Evolutionary conservation across 1,140 invertebrate species (phyloP).

Genomic region (Tetraneura akinire): DNA sequence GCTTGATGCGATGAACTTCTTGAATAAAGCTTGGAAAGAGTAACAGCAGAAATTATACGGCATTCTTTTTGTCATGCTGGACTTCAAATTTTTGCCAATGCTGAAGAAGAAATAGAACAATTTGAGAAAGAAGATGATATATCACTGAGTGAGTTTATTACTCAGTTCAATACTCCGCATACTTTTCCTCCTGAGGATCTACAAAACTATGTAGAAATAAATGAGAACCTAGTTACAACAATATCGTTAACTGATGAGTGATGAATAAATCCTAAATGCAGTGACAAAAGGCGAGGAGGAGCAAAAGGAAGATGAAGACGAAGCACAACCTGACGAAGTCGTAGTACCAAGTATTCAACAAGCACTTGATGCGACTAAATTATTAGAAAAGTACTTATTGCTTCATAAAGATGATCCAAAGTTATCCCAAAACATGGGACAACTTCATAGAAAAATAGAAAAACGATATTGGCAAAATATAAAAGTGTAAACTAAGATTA

Average conservation of each 20-base stretch:
- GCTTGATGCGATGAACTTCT: too few species aligned
- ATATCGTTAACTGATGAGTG: constrained; percentile 31
- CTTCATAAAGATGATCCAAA: constrained; percentile 8
- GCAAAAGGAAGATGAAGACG: constrained; percentile 33
- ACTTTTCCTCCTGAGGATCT: neutral
- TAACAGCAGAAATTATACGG: too few species aligned
- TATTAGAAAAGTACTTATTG: constrained; percentile 9
- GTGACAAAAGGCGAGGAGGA: constrained; percentile 7
- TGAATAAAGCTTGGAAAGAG: too few species aligned
- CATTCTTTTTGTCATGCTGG: constrained; percentile 53
- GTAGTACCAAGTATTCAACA: constrained; percentile 20
- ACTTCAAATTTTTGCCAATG: constrained; percentile 17
- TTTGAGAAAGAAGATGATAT: constrained; percentile 11
- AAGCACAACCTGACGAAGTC: constrained; percentile 21
- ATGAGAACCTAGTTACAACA: neutral
- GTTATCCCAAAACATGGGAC: neutral
- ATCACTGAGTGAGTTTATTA: neutral
- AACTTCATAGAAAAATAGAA: constrained; percentile 10
- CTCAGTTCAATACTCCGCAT: neutral
- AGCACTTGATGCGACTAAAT: constrained; percentile 5
- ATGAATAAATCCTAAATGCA: constrained; percentile 21
- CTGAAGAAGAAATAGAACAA: constrained; percentile 23
- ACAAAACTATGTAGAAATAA: constrained; percentile 22
- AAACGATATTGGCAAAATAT: neutral
- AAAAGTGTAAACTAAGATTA: neutral